Evolutionary conservation across 1,140 invertebrate species (phyloP).

Genomic region (Eriocheir sinensis): DNA sequence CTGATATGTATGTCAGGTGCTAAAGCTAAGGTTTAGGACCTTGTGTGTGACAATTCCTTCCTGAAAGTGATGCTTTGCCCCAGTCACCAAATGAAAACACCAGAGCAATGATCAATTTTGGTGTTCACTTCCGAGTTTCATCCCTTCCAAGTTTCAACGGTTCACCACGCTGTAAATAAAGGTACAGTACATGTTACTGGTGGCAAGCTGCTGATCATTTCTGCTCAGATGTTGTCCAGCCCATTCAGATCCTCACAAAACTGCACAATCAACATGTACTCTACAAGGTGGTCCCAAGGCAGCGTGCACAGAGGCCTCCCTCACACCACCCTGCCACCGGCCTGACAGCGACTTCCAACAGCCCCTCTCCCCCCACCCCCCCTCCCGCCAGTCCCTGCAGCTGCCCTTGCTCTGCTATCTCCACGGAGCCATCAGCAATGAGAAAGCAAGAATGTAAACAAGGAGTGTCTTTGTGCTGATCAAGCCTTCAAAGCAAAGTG

Average conservation of each 20-base stretch:
- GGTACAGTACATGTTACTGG: too few species aligned
- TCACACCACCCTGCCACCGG: neutral
- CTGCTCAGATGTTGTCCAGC: neutral
- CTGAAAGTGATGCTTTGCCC: constrained; percentile 34
- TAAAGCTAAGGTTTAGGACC: constrained; percentile 49
- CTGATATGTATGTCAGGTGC: constrained; percentile 62
- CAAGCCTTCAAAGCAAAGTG: neutral
- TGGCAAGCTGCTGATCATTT: neutral
- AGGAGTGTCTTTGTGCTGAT: neutral
- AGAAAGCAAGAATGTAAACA: constrained; percentile 42
- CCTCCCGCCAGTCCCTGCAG: neutral
- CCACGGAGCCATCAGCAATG: neutral
- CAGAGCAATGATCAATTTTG: constrained; percentile 32
- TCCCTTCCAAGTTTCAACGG: neutral
- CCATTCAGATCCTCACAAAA: neutral
- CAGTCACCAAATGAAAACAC: constrained; percentile 27
- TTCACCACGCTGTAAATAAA: too few species aligned
- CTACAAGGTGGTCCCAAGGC: neutral
- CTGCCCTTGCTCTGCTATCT: constrained; percentile 47
- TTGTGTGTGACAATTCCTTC: constrained; percentile 47
- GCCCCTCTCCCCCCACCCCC: neutral
- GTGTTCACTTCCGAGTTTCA: neutral
- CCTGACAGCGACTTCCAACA: neutral
- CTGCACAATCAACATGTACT: neutral
- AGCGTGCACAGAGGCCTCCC: neutral